Base-by-base conservation (phyloP, 2,888 invertebrate genomes). In the Carterocephalus palaemon region DNA sequence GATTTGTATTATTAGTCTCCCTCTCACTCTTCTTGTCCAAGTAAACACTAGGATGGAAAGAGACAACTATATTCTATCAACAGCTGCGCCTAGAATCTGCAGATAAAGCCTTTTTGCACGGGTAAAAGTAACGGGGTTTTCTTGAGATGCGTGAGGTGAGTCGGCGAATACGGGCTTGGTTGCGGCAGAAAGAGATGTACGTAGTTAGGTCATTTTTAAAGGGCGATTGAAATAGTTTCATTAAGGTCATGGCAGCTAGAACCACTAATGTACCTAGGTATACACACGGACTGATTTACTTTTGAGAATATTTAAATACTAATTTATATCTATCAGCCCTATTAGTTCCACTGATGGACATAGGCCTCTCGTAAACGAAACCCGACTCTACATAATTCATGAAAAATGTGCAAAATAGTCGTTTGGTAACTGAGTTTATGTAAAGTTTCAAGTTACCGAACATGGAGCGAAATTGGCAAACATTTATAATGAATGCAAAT, bases 111-210 rank as follows among this genome's bases (percentile, higher is more conserved):
- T 86, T 85, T 84, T 84, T 81, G 85, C 83, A 79, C 72, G 62
- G 79, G 84, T 84, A 87, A 86, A 87, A 86, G 86, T 87, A 87
- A 87, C 87, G 87, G 86, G 71, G 75, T 69, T 73, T 80, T 80
- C 81, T 83, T 81, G 66, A 84, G 85, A 85, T 85, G 78, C 74
- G 76, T 77, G 75, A 75, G 69, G 48, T 64, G 86, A 81, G 76
- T 84, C 57, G 55, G 64, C 53, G 56, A 49, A 63, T 67, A 56
- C 48, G 62, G 67, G 74, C 70, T 73, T 68, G 70, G 51, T 43
- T 46, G 24, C 47, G 75, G 52, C 54, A 48, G 70, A 83, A 29
- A 45, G 73, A 64, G 80, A 82, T 9, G 36, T 48, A 51, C 8
- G 51, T 54, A 58, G 62, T 59, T 72, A 70, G 78, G 80, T 84